Base-by-base conservation (phyloP, 64 coral and sea anemone genomes). In the Actinia equina region DNA sequence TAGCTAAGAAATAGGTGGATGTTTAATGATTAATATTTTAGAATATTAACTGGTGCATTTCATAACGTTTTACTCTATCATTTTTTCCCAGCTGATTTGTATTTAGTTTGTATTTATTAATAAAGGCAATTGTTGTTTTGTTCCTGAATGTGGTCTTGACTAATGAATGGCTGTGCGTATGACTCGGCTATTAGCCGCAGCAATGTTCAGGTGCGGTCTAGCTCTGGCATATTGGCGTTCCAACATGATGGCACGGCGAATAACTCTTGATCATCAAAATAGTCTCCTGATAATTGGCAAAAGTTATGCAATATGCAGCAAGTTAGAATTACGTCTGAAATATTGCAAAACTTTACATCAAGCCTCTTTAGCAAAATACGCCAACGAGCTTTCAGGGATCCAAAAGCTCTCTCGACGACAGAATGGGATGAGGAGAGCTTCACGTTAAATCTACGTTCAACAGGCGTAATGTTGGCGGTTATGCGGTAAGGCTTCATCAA, bases 301-400 rank as follows among this genome's bases (percentile, higher is more conserved):
- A 86, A 86, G 51, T 91, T 91, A 71, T 89, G 92, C 16, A 93
- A 65, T 79, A 93, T 86, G 81, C 92, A 86, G 76, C 92, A 93
- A 15, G 83, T 70, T 5, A 89, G 76, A 52, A 93, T 65, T 64
- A 93, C 82, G 44, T 88, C 87, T 43, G 82, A 82, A 45, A 93
- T 82, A 84, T 93, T 93, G 10, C 59, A 44, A 67, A 93, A 88
- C 19, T 49, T 43, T 67, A 85, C 88, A 63, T 93, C 86, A 41
- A 93, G 62, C 16, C 86, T 83, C 74, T 84, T 88, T 14, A 92
- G 44, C 62, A 89, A 82, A 83, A 89, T 83, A 81, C 87, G 80
- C 78, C 77, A 89, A 43, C 87, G 55, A 30, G 74, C 79, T 82
- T 89, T 89, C 56, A 89, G 79, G 8, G 60, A 80, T 6, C 87